Evolutionary conservation across 2,113 vertebrate species (phyloP), one percentile per base, ranked within the genome.

Genomic region (Ailuropoda melanoleuca): DNA sequence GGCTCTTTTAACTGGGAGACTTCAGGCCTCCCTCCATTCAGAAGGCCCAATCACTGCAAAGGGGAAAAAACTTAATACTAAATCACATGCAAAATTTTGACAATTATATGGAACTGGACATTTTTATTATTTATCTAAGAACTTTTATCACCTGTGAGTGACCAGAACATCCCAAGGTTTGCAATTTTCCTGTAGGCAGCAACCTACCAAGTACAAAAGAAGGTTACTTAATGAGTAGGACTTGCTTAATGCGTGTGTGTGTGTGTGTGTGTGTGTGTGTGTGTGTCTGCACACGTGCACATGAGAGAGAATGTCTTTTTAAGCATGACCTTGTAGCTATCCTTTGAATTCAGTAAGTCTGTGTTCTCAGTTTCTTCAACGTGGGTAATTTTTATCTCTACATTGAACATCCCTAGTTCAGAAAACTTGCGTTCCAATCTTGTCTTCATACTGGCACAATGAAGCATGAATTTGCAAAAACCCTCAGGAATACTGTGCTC

Each of bases 251-350:
- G 1, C 2, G 5, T 29, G 43, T 64, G 29, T 56, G 37, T 58
- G 56, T 80, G 37, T 43, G 18, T 93, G 24, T 74, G 58, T 29
- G 46, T 48, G 24, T 89, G 62, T 26, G 24, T 60, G 64, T 75
- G 66, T 64, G 68, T 24, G 21, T 23, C 68, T 8, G 70, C 24
- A 23, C 55, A 43, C 14, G 72, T 24, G 58, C 50, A 4, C 31
- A 21, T 37, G 31, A 48, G 29, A 85, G 17, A 93, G 34, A 48
- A 66, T 53, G 4, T 39, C 6, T 82, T 90, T 92, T 77, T 6
- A 93, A 93, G 56, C 12, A 37, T 91, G 93, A 95, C 24, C 29
- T 95, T 95, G 34, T 2, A 97, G 37, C 13, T 97, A 68, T 72
- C 1, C 68, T 86, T 80, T 56, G 3, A 96, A 90, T 75, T 93